Percentiles rank a stretch among this genome's conserved stretches.
Conservation (phyloP, 2,888 invertebrate genomes). For the Melipona bicolor region DNA sequence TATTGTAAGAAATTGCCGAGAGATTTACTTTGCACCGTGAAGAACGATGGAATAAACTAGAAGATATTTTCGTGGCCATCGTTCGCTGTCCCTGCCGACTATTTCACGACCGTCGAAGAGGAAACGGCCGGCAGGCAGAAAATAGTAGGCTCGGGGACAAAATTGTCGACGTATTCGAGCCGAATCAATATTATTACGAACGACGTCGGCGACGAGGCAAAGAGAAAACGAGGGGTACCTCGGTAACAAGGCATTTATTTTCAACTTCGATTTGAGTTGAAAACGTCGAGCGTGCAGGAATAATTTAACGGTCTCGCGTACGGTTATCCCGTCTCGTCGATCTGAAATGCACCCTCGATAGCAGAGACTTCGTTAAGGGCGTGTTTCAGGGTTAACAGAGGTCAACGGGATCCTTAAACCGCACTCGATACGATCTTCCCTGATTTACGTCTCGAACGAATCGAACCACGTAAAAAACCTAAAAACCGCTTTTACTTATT, state of each 20-base stretch:
- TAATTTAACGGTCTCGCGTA: constrained; percentile 38
- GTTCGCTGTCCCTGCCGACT: neutral
- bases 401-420: constrained; percentile 52
- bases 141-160: constrained; percentile 29
- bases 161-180: constrained; percentile 37
- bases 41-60: neutral
- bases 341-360: constrained; percentile 68
- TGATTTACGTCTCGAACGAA: neutral
- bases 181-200: constrained; percentile 49
- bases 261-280: constrained; percentile 29
- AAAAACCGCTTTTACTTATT: neutral
- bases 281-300: constrained; percentile 15
- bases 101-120: neutral
- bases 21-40: no score
- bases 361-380: constrained; percentile 39
- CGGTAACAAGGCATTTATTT: constrained; percentile 47
- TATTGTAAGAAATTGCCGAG: no score
- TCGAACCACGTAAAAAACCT: no score
- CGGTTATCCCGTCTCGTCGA: constrained; percentile 3
- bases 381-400: constrained; percentile 55
- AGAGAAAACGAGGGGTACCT: constrained; percentile 30
- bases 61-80: neutral
- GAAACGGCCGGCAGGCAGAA: neutral
- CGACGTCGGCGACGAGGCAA: neutral
- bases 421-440: constrained; percentile 2